Conservation (phyloP, 1,140 invertebrate genomes). For the Probaryconus sp. region DNA sequence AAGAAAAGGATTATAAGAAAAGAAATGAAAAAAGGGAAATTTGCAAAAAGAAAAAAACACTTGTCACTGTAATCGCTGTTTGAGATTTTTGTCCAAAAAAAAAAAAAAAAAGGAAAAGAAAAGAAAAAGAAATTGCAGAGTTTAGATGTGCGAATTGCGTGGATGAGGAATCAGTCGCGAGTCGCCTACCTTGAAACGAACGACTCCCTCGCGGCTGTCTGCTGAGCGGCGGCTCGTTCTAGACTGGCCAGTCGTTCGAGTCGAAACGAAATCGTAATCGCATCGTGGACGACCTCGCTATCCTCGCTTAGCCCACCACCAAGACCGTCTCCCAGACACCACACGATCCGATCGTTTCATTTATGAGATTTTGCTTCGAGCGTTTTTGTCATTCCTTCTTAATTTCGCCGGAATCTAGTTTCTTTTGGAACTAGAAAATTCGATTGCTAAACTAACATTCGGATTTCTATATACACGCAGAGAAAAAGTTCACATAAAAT, state of each 20-base stretch:
- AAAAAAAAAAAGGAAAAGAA: conserved; percentile 6
- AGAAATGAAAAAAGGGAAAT: too few species aligned
- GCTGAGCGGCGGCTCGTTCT: conserved; percentile 75
- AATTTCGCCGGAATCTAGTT: too few species aligned
- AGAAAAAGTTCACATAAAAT: too few species aligned
- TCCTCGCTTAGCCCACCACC: conserved; percentile 51
- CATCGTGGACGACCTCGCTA: conserved; percentile 56
- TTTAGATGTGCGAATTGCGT: neutral
- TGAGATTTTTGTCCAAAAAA: too few species aligned
- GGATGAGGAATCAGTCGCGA: too few species aligned
- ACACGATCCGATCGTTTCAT: conserved; percentile 7
- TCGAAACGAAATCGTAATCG: conserved; percentile 61
- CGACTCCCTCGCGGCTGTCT: conserved; percentile 72
- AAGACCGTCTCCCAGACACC: conserved; percentile 13
- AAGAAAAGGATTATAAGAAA: too few species aligned
- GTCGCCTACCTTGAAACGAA: conserved; percentile 72
- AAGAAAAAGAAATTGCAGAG: neutral
- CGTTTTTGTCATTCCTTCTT: too few species aligned
- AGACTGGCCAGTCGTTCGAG: conserved; percentile 67
- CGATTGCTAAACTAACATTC: too few species aligned
- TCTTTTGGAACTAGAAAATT: too few species aligned
- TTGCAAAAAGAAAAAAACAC: too few species aligned
- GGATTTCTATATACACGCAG: too few species aligned
- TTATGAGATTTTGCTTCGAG: conserved; percentile 2
- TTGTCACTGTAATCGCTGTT: too few species aligned